These are phyloP conservation scores for Eupithecia dodoneata DNA, from an alignment of 2,888 invertebrate genomes.

Conservation along the genomic window DNA sequence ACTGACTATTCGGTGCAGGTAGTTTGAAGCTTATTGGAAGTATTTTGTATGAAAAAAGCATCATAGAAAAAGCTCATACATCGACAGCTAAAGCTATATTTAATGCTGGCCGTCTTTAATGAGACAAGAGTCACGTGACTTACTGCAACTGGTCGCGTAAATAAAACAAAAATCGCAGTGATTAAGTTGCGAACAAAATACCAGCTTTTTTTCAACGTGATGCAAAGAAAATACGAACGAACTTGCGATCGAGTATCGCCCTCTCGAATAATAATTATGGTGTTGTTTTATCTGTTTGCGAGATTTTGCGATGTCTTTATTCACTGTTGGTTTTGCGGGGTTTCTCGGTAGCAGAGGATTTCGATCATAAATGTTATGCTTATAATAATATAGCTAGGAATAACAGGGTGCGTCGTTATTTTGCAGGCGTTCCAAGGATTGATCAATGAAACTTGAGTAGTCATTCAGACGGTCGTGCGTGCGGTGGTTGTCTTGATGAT, in stretches of 20 bases:
- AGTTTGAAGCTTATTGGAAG: neutral
- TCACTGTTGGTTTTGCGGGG: constrained; percentile 54
- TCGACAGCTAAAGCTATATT: constrained; percentile 48
- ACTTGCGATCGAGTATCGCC: constrained; percentile 61
- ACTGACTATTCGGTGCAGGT: neutral
- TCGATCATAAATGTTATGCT: constrained; percentile 32
- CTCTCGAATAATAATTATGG: constrained; percentile 70
- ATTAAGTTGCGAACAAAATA: constrained; percentile 59
- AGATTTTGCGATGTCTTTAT: constrained; percentile 75
- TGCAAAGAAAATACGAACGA: constrained; percentile 58
- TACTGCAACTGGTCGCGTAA: constrained; percentile 51
- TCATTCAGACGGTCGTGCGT: constrained; percentile 14
- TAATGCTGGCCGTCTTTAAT: constrained; percentile 62
- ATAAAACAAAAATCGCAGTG: constrained; percentile 52
- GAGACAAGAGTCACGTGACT: constrained; percentile 60
- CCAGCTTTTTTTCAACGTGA: constrained; percentile 53
- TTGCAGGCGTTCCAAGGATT: constrained; percentile 9
- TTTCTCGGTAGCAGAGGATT: constrained; percentile 31
- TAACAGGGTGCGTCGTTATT: constrained; percentile 8
- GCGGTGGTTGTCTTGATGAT: neutral
- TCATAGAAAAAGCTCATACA: constrained; percentile 20
- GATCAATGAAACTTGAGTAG: constrained; percentile 13
- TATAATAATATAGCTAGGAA: constrained; percentile 30
- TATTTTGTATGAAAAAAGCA: constrained; percentile 8
- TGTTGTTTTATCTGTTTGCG: constrained; percentile 64